Percentiles rank a stretch among this genome's conserved stretches.
Evolutionary conservation across 2,113 vertebrate species (phyloP).

Genomic region (Phrynosoma blainvillii): DNA sequence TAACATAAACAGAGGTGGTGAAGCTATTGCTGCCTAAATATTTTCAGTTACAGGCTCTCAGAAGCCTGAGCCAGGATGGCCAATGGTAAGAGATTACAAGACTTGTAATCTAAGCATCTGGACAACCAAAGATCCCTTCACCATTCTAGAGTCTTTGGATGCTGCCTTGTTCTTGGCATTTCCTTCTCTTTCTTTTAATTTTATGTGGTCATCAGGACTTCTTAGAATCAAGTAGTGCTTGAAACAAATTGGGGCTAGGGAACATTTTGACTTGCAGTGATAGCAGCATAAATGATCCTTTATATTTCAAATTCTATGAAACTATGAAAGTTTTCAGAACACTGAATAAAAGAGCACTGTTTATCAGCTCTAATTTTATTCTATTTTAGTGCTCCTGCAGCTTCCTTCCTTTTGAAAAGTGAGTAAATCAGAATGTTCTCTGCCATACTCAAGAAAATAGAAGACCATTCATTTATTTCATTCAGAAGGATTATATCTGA

Average conservation of each 20-base stretch:
- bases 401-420: not conserved
- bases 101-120: too few relatives aligned
- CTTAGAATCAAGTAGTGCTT: not conserved
- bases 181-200: slow-evolving; percentile 11
- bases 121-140: too few relatives aligned
- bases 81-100: too few relatives aligned
- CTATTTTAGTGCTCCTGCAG: not conserved
- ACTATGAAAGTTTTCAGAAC: not conserved
- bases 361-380: not conserved
- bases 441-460: slow-evolving; percentile 6
- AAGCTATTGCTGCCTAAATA: too few relatives aligned
- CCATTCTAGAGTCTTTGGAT: too few relatives aligned
- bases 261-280: not conserved
- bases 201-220: not conserved
- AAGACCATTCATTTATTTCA: not conserved
- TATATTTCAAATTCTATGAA: not conserved
- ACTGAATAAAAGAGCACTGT: not conserved
- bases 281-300: not conserved
- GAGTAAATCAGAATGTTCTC: slow-evolving; percentile 19
- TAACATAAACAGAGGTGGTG: too few relatives aligned
- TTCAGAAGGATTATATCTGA: not conserved
- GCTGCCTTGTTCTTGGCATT: not conserved
- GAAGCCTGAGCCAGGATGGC: too few relatives aligned
- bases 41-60: too few relatives aligned
- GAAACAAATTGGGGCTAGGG: not conserved